A percentile compares a stretch with the other conserved stretches of the same genome.
These are phyloP conservation scores for Campoplex capitator DNA, from an alignment of 2,888 invertebrate genomes.

Conservation along the genomic window DNA sequence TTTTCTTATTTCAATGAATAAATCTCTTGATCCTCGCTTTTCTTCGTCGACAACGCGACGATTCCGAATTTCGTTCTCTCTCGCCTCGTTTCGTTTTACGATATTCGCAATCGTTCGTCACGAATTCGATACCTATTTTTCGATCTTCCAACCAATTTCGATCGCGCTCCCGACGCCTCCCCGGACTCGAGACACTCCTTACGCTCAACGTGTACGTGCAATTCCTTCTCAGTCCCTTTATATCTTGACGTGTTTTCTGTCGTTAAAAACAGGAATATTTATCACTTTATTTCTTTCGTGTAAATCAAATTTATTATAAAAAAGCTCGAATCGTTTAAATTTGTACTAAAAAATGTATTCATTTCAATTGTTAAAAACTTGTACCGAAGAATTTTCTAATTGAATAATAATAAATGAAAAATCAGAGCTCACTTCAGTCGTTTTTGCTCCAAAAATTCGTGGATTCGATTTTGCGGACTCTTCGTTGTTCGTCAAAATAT, in stretches of 20 bases:
- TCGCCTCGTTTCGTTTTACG: conserved; percentile 55
- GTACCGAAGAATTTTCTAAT: background rate
- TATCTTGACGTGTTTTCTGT: conserved; percentile 74
- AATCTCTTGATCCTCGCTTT: conserved; percentile 71
- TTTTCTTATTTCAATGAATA: background rate
- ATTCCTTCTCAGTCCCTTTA: conserved; percentile 73
- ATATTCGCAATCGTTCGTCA: conserved; percentile 73
- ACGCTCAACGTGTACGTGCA: conserved; percentile 76
- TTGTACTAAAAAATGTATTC: background rate
- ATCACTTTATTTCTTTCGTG: background rate
- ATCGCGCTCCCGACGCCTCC: conserved; percentile 42
- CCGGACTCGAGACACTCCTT: conserved; percentile 64
- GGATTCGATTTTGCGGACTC: conserved; percentile 14
- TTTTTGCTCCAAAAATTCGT: conserved; percentile 45
- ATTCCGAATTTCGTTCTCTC: conserved; percentile 50
- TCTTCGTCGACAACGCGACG: conserved; percentile 72
- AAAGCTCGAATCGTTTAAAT: background rate
- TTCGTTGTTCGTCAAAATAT: conserved; percentile 11
- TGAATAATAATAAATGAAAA: background rate
- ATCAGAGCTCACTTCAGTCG: conserved; percentile 59
- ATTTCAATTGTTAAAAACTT: no score
- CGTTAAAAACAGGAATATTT: background rate
- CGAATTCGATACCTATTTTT: conserved; percentile 75
- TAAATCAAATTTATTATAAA: background rate
- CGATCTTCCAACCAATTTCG: conserved; percentile 67